A percentile compares a stretch with the other conserved stretches of the same genome.
phyloP scores from a whole-genome alignment of 2,113 vertebrate genomes.

The Potamarius usumacintae region DNA sequence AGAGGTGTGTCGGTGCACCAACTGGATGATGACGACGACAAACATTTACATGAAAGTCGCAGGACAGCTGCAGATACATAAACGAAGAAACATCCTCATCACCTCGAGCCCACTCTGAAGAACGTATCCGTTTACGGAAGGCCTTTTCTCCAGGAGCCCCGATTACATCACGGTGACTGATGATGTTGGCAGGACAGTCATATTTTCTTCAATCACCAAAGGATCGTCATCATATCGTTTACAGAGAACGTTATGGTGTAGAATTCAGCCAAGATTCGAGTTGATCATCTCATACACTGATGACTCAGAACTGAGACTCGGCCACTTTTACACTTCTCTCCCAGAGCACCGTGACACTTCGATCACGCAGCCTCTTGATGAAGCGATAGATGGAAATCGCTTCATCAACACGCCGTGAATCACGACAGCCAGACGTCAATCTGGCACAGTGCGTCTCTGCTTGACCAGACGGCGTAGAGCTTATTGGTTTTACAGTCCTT shows the following conservation, averaged over 20 bases:
- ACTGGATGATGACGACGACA: neutral
- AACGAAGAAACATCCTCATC: neutral
- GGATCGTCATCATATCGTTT: neutral
- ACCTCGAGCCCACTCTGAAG: neutral
- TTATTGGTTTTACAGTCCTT: slow-evolving; percentile 28
- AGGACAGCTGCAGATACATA: neutral
- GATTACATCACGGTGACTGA: neutral
- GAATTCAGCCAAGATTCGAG: neutral
- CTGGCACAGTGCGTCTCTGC: neutral
- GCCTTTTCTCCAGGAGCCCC: neutral
- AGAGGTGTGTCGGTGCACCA: neutral
- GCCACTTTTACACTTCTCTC: no score
- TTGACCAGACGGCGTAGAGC: neutral
- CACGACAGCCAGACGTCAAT: neutral
- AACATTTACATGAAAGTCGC: neutral
- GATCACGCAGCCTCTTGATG: neutral
- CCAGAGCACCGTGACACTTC: neutral
- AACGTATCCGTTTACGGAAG: neutral
- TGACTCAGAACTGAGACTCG: neutral
- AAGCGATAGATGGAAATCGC: neutral
- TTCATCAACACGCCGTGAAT: neutral
- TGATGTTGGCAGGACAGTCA: neutral
- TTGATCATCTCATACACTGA: neutral
- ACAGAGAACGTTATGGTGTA: neutral
- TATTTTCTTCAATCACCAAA: neutral